Percentiles rank a stretch among this genome's conserved stretches.
Conservation (phyloP, 1,140 invertebrate species). For the Ips nitidus region DNA sequence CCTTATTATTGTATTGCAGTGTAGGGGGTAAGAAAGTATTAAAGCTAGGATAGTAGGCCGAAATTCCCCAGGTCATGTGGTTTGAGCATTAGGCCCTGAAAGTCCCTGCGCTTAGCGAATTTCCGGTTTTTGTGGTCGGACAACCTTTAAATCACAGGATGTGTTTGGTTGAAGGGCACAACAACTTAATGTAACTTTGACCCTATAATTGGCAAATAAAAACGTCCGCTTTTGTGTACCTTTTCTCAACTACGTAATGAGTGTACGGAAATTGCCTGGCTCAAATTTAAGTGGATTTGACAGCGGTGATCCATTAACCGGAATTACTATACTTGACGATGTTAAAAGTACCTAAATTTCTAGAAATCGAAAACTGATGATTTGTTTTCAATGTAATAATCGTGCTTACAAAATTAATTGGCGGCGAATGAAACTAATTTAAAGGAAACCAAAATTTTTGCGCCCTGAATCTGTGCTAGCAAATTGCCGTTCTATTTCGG, state of each 20-base stretch:
- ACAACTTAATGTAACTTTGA: background rate
- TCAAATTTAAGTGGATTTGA: background rate
- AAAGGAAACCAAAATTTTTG: no score
- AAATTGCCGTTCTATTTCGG: slow-evolving; percentile 24
- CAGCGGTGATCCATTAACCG: no score
- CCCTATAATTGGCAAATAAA: no score
- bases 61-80: slow-evolving; percentile 21
- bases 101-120: background rate
- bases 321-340: no score
- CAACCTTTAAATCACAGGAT: slow-evolving; percentile 18
- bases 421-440: no score
- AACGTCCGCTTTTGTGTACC: background rate
- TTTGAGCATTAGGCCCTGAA: slow-evolving; percentile 14
- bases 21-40: background rate
- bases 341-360: no score
- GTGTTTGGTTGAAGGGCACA: slow-evolving; percentile 4
- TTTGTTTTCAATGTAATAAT: no score
- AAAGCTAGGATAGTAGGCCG: background rate
- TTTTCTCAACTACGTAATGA: background rate
- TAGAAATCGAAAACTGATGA: no score
- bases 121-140: slow-evolving; percentile 17
- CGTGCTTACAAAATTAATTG: no score
- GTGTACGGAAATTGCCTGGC: slow-evolving; percentile 2
- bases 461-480: background rate
- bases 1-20: background rate